These are phyloP conservation scores for Hemibagrus guttatus DNA, from an alignment of 2,797 vertebrate genomes.

Conservation along the genomic window DNA sequence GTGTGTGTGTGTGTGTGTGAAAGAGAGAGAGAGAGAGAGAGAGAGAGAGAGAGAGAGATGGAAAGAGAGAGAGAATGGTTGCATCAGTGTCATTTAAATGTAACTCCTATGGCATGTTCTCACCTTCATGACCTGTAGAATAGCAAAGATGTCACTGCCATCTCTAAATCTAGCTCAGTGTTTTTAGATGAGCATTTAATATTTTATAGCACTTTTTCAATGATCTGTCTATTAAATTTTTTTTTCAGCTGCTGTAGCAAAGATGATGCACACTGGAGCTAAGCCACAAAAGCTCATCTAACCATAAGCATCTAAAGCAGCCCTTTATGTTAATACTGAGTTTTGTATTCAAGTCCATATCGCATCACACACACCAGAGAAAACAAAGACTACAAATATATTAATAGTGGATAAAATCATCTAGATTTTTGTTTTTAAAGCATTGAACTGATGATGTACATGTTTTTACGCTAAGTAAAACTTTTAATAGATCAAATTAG, in stretches of 20 bases:
- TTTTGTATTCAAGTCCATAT: constrained; percentile 10
- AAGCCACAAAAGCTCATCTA: constrained; percentile 5
- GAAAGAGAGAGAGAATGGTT: neutral
- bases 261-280: constrained; percentile 1
- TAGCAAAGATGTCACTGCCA: neutral
- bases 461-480: neutral
- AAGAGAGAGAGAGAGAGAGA: neutral
- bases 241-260: neutral
- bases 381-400: neutral
- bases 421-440: neutral
- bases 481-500: neutral
- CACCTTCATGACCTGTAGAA: constrained; percentile 14
- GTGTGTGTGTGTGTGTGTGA: too few relatives aligned
- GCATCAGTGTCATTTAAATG: neutral
- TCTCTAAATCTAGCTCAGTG: neutral
- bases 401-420: neutral
- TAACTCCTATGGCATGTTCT: neutral
- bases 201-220: neutral
- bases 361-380: neutral
- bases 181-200: neutral
- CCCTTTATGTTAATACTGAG: neutral
- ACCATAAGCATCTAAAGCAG: neutral
- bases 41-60: neutral
- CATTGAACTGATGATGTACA: neutral
- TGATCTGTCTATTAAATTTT: neutral